Percentiles rank a stretch among this genome's conserved stretches.
These are phyloP conservation scores for Epinotia brunnichana DNA, from an alignment of 2,888 invertebrate genomes.

Conservation along the genomic window DNA sequence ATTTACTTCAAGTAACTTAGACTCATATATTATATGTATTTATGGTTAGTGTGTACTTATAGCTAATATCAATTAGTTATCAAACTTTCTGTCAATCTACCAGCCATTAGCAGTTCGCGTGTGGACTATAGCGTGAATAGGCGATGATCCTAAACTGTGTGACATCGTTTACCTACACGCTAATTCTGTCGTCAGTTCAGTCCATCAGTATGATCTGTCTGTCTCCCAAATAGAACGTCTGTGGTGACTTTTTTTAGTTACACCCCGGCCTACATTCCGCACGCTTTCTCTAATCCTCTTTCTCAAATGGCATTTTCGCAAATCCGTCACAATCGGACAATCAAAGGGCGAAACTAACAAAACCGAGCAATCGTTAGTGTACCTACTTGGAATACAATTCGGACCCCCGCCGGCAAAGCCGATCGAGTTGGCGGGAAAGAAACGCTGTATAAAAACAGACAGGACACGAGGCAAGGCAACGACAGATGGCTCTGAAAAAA, in stretches of 20 bases:
- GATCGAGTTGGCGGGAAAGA: conserved; percentile 71
- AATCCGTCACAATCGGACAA: conserved; percentile 79
- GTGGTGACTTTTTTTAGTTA: conserved; percentile 49
- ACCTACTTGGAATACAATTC: conserved; percentile 55
- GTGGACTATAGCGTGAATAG: background rate
- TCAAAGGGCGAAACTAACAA: conserved; percentile 72
- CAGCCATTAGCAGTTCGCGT: too few relatives aligned
- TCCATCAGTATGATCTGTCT: too few relatives aligned
- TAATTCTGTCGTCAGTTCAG: too few relatives aligned
- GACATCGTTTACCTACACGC: too few relatives aligned
- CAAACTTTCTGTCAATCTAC: too few relatives aligned
- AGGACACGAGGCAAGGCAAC: conserved; percentile 74
- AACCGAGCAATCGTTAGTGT: conserved; percentile 73
- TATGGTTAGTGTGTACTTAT: too few relatives aligned
- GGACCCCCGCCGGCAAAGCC: conserved; percentile 77
- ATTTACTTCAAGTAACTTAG: too few relatives aligned
- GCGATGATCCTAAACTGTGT: background rate
- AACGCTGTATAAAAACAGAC: conserved; percentile 59
- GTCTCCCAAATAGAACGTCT: conserved; percentile 23
- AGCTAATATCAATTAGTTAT: too few relatives aligned
- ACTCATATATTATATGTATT: too few relatives aligned
- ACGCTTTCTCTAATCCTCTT: conserved; percentile 57
- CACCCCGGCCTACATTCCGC: conserved; percentile 54
- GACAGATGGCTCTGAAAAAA: conserved; percentile 75
- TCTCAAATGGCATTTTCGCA: conserved; percentile 68